Evolutionary conservation across 2,888 invertebrate species (phyloP), one percentile per base, ranked within the genome.

Genomic region (Ophion ellenae): DNA sequence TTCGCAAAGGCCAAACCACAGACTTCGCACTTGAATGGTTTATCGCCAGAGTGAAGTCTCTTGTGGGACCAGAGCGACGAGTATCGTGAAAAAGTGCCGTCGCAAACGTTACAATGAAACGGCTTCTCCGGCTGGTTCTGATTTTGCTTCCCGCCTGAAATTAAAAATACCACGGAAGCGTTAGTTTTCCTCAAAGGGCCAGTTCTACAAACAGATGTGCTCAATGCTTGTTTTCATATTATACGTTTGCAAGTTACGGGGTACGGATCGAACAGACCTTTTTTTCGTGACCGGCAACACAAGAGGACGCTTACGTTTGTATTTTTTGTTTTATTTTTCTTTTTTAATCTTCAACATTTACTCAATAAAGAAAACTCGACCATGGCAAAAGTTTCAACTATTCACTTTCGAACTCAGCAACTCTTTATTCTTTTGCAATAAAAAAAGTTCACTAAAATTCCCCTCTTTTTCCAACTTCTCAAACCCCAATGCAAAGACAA

Each of bases 31-130:
- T 98, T 98, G 94, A 97, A 98, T 92, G 98, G 98, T 94, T 98
- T 98, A 89, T 96, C 96, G 66, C 96, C 97, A 17, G 97, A 97
- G 94, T 98, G 98, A 88, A 98, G 95, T 91, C 98, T 97, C 94
- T 98, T 98, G 93, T 98, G 98, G 14, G 97, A 97, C 98, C 98
- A 98, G 81, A 98, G 94, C 78, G 97, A 97, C 61, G 97, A 97
- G 94, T 98, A 98, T 92, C 97, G 96, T 85, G 97, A 97, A 94
- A 97, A 97, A 14, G 97, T 94, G 77, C 95, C 97, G 80, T 97
- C 97, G 91, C 98, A 98, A 89, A 98, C 97, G 92, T 97, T 97
- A 94, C 98, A 98, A 92, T 97, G 97, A 94, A 97, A 98, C 1
- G 98, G 97, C 94, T 98, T 98, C 90, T 98, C 97, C 88, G 95